phyloP scores from a whole-genome alignment of 1,140 invertebrate species.

The Eurosta solidaginis region DNA sequence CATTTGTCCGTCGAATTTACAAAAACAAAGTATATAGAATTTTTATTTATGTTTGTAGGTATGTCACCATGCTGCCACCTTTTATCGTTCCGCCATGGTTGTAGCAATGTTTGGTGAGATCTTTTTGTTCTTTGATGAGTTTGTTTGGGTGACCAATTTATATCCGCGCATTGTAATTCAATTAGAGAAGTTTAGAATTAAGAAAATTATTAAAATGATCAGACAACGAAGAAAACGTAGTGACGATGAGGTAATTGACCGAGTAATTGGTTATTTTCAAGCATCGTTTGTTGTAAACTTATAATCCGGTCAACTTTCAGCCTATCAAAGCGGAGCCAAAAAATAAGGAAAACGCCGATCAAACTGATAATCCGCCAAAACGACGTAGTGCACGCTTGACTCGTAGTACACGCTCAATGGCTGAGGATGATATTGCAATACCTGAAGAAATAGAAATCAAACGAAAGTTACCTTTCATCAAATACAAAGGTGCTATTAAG shows the following conservation, averaged over 20 bases:
- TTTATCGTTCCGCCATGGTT: too few species aligned
- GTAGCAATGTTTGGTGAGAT: too few species aligned
- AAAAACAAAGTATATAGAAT: too few species aligned
- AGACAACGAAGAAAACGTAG: background rate
- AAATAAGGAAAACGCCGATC: conserved; percentile 9
- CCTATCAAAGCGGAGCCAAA: background rate
- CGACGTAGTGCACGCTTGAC: conserved; percentile 47
- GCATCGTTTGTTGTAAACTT: background rate
- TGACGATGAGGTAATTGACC: background rate
- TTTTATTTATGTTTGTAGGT: too few species aligned
- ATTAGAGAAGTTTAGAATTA: background rate
- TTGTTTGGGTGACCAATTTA: too few species aligned
- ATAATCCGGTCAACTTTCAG: background rate
- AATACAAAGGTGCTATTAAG: conserved; percentile 62
- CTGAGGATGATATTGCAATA: conserved; percentile 38
- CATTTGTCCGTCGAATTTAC: too few species aligned
- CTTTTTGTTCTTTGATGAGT: too few species aligned
- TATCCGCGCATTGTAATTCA: too few species aligned
- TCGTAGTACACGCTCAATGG: conserved; percentile 49
- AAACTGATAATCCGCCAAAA: conserved; percentile 50
- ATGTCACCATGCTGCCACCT: too few species aligned
- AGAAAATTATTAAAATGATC: background rate
- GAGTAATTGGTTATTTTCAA: background rate
- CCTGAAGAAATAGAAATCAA: conserved; percentile 42
- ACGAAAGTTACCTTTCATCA: conserved; percentile 55